Evolutionary conservation across 1,140 invertebrate genomes (phyloP), one percentile per base, ranked within the genome.

Genomic region (Diorhabda elongata): DNA sequence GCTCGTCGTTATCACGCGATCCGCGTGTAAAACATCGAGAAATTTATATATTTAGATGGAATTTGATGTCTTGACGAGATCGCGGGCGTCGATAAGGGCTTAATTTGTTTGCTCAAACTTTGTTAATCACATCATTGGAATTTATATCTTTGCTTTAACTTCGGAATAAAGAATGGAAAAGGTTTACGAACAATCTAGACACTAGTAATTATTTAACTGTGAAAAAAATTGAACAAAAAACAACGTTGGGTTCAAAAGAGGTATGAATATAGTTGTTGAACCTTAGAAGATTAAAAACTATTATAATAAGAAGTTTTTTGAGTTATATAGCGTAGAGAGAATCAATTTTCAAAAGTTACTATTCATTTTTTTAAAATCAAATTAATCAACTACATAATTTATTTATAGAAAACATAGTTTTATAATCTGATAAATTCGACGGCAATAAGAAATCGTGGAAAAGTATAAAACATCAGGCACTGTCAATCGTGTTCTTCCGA

Each of bases 401-500:
- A 26, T 26, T 26, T 26, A 1, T 26, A 26, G 26, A 26, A 26
- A 26, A 26, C 0, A 26, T 26, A 26, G 26, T 26, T 26, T n/a
- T 26, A 26, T 26, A 26, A 26, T 26, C 26, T 26, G 26, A 0
- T 11, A 11, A 11, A 11, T 11, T 11, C 11, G 11, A 11, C 11
- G 11, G 0, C 26, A 26, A 26, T 26, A 26, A 26, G 26, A 26
- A 26, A 26, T 26, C 1, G 43, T 64, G 44, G 64, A 65, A 58
- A 45, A 65, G 58, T 11, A 45, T 57, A 62, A 62, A 62, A 44
- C n/a, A 26, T 65, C 42, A 52, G 47, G 47, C 52, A 65, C 58
- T 65, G 64, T 65, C 56, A 45, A 56, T 58, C 64, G 45, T 26
- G 26, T n/a, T 58, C 64, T 65, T 65, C 64, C 64, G 47, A 57